Conservation (phyloP, 1,140 invertebrate species). For the Drosophila seguyi region DNA sequence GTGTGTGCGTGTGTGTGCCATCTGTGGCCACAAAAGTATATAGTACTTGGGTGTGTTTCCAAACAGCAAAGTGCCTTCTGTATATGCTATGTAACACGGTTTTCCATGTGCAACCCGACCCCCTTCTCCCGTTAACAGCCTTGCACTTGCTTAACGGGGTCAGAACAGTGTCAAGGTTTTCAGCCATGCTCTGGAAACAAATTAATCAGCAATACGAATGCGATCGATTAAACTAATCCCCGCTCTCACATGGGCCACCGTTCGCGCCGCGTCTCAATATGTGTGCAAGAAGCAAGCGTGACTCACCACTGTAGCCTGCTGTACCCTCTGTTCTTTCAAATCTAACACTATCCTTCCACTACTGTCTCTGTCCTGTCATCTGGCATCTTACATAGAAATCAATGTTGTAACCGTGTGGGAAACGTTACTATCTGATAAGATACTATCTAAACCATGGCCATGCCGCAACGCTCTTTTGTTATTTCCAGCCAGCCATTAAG, state of each 20-base stretch:
- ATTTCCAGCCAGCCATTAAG: conserved; percentile 55
- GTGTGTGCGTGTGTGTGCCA: conserved; percentile 24
- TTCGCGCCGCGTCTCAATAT: conserved; percentile 3
- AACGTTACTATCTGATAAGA: conserved; percentile 11
- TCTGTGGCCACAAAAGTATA: conserved; percentile 12
- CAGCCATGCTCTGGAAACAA: conserved; percentile 36
- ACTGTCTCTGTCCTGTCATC: conserved; percentile 37
- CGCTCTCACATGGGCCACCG: conserved; percentile 3
- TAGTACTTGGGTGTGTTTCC: conserved; percentile 33
- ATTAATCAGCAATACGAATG: conserved; percentile 43
- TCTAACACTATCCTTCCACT: conserved; percentile 18
- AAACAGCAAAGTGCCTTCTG: conserved; percentile 12
- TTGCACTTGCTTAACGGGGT: conserved; percentile 28
- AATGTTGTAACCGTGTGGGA: conserved; percentile 46
- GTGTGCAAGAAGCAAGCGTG: conserved; percentile 15
- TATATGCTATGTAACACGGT: conserved; percentile 7
- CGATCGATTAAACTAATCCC: conserved; percentile 46
- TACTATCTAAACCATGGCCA: conserved; percentile 39
- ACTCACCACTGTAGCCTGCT: conserved; percentile 29
- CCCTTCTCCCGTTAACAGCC: conserved; percentile 5
- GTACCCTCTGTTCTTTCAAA: conserved; percentile 13
- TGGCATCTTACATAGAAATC: conserved; percentile 12
- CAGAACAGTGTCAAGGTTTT: conserved; percentile 41
- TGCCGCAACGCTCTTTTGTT: conserved; percentile 46
- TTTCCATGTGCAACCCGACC: background rate